phyloP scores from a whole-genome alignment of 2,888 invertebrate genomes.

The Gordius sp. region DNA sequence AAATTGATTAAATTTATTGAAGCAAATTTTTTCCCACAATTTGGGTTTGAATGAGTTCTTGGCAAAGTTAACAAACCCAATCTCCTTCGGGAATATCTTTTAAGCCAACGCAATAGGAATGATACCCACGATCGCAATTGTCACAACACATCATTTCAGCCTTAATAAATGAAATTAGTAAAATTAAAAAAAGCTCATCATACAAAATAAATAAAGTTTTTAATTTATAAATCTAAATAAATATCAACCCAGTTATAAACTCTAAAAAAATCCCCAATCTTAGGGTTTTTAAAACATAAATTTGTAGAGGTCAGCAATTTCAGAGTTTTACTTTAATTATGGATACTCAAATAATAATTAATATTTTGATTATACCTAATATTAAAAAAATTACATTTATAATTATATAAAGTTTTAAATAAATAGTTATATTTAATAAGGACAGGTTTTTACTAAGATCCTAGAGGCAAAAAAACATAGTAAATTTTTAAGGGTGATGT shows the following conservation, averaged over 20 bases:
- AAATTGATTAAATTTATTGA: no score
- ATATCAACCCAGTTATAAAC: no score
- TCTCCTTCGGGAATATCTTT: conserved; percentile 52
- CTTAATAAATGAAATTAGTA: conserved; percentile 23
- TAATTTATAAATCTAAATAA: no score
- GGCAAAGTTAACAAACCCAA: conserved; percentile 46
- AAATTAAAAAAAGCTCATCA: background rate
- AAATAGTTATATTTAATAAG: no score
- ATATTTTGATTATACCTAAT: background rate
- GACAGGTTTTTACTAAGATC: no score
- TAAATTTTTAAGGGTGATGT: no score
- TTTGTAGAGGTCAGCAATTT: background rate
- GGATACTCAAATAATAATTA: background rate
- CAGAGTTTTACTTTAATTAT: background rate
- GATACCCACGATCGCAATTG: conserved; percentile 70
- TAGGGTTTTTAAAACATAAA: background rate
- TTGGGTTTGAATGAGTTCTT: no score
- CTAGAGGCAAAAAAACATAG: no score
- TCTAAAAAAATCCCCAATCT: background rate
- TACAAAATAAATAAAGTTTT: background rate
- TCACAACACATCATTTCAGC: conserved; percentile 80
- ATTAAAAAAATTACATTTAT: no score
- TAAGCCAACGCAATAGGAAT: conserved; percentile 63
- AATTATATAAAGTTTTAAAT: no score
- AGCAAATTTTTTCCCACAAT: no score